These are phyloP conservation scores for Bothrops jararaca DNA, from an alignment of 2,113 vertebrate genomes.

Conservation along the genomic window DNA sequence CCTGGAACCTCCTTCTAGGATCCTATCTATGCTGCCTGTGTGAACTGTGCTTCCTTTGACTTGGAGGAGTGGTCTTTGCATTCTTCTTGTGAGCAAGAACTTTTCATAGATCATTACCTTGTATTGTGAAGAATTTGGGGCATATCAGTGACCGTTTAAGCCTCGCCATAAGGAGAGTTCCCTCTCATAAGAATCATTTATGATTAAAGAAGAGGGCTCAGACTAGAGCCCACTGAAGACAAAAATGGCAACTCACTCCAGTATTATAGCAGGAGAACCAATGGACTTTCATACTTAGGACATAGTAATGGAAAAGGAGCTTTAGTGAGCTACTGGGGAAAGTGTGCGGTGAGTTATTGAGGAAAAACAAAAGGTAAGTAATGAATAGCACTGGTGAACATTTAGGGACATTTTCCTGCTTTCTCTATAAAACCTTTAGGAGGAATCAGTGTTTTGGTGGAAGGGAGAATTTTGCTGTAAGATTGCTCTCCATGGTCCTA, in stretches of 20 bases:
- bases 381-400: background rate
- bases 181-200: background rate
- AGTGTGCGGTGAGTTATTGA: background rate
- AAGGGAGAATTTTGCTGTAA: background rate
- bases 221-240: background rate
- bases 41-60: background rate
- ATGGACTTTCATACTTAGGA: background rate
- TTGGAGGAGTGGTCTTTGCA: background rate
- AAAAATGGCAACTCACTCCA: background rate
- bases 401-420: background rate
- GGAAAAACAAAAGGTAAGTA: background rate
- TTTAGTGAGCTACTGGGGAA: background rate
- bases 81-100: background rate
- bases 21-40: background rate
- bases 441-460: background rate
- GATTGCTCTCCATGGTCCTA: background rate
- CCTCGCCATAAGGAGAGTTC: background rate
- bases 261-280: background rate
- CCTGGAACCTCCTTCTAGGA: background rate
- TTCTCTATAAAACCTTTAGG: background rate
- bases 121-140: background rate
- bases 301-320: background rate
- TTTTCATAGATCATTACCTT: background rate
- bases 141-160: background rate
- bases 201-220: background rate